A percentile compares a stretch with the other conserved stretches of the same genome.
Evolutionary conservation across 2,888 invertebrate species (phyloP).

Genomic region (Athripsodes cinereus): DNA sequence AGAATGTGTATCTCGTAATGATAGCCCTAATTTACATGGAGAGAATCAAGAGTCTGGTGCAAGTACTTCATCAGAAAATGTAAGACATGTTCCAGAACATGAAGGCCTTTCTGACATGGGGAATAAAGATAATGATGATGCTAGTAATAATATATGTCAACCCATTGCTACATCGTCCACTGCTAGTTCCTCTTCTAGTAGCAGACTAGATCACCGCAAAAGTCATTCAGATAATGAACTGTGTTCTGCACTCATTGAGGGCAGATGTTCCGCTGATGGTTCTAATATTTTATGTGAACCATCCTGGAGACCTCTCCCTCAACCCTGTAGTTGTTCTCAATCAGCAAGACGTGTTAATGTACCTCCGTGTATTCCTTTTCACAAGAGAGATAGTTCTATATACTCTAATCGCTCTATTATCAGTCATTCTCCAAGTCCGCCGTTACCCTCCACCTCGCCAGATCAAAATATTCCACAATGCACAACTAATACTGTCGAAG

Average conservation of each 20-base stretch:
- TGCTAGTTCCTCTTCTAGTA: neutral
- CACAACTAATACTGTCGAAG: neutral
- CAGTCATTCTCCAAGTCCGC: neutral
- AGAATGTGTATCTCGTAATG: constrained; percentile 5
- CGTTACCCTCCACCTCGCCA: too few relatives aligned
- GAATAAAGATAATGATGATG: neutral
- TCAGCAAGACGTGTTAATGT: constrained; percentile 4
- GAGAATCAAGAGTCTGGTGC: neutral
- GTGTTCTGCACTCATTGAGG: neutral
- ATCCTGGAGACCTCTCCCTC: constrained; percentile 13
- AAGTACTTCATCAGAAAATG: neutral
- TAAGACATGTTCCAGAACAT: neutral
- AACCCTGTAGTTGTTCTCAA: constrained; percentile 19
- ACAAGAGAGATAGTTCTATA: constrained; percentile 14
- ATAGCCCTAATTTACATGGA: neutral
- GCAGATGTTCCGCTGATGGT: neutral
- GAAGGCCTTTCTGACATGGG: neutral
- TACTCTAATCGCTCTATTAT: neutral
- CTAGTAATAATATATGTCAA: neutral
- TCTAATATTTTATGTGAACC: neutral
- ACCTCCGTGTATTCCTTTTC: constrained; percentile 17
- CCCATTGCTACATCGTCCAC: neutral
- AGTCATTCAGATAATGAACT: neutral
- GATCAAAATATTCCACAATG: neutral
- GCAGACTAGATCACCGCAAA: neutral